phyloP scores from a whole-genome alignment of 1,140 invertebrate species.

The Anoplophora glabripennis region DNA sequence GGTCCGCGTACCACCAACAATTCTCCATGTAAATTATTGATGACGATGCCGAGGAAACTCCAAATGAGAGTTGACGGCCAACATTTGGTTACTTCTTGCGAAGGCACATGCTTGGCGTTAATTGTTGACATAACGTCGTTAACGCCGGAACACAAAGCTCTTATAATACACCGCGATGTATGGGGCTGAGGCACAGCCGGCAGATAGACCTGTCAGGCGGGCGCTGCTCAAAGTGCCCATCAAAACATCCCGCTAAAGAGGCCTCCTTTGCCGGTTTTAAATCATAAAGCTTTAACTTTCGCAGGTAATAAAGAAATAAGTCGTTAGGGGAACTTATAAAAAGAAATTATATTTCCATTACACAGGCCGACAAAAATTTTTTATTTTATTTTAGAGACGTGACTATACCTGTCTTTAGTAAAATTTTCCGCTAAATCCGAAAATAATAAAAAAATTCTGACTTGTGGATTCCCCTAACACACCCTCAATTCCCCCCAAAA shows the following conservation, averaged over 20 bases:
- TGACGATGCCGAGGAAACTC: constrained; percentile 22
- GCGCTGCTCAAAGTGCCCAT: constrained; percentile 15
- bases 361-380: too few species aligned
- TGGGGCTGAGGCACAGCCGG: constrained; percentile 21
- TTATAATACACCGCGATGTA: constrained; percentile 28
- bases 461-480: too few species aligned
- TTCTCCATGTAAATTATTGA: constrained; percentile 35
- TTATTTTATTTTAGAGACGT: too few species aligned
- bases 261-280: too few species aligned
- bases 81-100: constrained; percentile 37
- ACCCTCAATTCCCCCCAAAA: too few species aligned
- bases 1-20: constrained; percentile 8
- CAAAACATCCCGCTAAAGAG: background rate
- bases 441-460: too few species aligned
- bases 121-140: constrained; percentile 36
- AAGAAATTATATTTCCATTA: background rate
- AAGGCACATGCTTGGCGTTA: constrained; percentile 36
- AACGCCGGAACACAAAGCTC: constrained; percentile 29
- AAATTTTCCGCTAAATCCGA: too few species aligned
- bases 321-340: constrained; percentile 1
- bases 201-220: constrained; percentile 16
- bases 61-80: constrained; percentile 32
- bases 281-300: too few species aligned
- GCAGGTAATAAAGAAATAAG: constrained; percentile 2
- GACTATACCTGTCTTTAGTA: too few species aligned